Percentiles rank a stretch among this genome's conserved stretches.
phyloP scores from a whole-genome alignment of 2,888 invertebrate genomes.

The Chloromyia formosa region DNA sequence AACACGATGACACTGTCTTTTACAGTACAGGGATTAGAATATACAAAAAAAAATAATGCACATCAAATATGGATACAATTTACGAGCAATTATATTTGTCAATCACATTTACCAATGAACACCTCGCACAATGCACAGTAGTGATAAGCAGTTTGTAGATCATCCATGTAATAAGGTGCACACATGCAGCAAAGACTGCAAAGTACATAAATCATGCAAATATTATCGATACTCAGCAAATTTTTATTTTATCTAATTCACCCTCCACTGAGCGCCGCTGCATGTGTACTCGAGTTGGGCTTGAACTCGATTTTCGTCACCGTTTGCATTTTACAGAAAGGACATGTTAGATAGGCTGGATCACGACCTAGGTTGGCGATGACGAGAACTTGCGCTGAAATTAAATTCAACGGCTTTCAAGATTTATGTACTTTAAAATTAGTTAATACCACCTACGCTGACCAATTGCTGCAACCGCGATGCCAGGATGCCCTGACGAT shows the following conservation, averaged over 20 bases:
- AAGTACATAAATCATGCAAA: slow-evolving; percentile 41
- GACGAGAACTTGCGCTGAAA: not conserved
- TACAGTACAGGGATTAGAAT: no score
- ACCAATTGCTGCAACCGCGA: no score
- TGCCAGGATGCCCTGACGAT: no score
- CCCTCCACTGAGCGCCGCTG: slow-evolving; percentile 44
- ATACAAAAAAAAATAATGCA: no score
- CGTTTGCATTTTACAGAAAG: slow-evolving; percentile 61
- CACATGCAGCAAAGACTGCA: slow-evolving; percentile 68
- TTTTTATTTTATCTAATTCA: not conserved
- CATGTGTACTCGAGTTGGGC: slow-evolving; percentile 50
- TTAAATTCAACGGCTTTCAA: no score
- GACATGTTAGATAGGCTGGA: slow-evolving; percentile 60
- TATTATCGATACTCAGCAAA: no score
- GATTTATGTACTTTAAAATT: no score
- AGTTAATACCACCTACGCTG: no score
- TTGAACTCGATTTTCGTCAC: slow-evolving; percentile 59
- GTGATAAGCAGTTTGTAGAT: slow-evolving; percentile 68
- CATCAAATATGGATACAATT: no score
- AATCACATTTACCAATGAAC: slow-evolving; percentile 65
- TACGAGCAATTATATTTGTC: no score
- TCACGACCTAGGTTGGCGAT: slow-evolving; percentile 55
- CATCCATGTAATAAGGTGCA: slow-evolving; percentile 69
- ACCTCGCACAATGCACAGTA: slow-evolving; percentile 69
- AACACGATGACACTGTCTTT: no score